Evolutionary conservation across 2,888 invertebrate species (phyloP).

Genomic region (Leptinotarsa haldemani): DNA sequence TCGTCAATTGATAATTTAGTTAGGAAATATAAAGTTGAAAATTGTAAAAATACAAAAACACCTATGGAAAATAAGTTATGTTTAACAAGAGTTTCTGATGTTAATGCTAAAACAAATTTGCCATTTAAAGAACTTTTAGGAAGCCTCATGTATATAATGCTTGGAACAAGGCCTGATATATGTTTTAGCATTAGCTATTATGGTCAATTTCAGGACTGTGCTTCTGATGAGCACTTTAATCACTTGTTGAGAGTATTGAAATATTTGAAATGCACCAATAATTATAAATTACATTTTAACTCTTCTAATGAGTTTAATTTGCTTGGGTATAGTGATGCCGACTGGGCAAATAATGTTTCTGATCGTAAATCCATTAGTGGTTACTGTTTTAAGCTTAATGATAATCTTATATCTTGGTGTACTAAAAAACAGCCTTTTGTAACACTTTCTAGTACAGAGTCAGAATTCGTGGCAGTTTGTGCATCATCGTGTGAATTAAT

Average conservation of each 20-base stretch:
- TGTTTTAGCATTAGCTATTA: constrained; percentile 21
- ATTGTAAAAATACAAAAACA: constrained; percentile 34
- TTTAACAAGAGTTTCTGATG: constrained; percentile 33
- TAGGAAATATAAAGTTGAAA: constrained; percentile 34
- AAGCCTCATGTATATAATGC: constrained; percentile 35
- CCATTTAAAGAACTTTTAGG: constrained; percentile 38
- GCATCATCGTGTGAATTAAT: background rate
- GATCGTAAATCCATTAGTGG: background rate
- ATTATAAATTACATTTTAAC: background rate
- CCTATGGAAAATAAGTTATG: constrained; percentile 37
- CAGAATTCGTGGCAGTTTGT: background rate
- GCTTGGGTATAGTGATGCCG: background rate
- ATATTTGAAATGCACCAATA: constrained; percentile 28
- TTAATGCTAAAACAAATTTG: constrained; percentile 29
- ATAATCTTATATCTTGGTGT: constrained; percentile 1
- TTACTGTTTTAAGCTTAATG: background rate
- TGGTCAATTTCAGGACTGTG: constrained; percentile 35
- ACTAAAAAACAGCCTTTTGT: background rate
- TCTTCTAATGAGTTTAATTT: background rate
- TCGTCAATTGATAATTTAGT: constrained; percentile 30
- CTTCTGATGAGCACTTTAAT: constrained; percentile 34
- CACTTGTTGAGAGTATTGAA: constrained; percentile 39
- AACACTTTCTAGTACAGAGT: background rate
- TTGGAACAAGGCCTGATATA: constrained; percentile 32
- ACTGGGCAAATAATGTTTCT: background rate